Conservation (phyloP, 2,113 vertebrate genomes). For the Morone chrysops region DNA sequence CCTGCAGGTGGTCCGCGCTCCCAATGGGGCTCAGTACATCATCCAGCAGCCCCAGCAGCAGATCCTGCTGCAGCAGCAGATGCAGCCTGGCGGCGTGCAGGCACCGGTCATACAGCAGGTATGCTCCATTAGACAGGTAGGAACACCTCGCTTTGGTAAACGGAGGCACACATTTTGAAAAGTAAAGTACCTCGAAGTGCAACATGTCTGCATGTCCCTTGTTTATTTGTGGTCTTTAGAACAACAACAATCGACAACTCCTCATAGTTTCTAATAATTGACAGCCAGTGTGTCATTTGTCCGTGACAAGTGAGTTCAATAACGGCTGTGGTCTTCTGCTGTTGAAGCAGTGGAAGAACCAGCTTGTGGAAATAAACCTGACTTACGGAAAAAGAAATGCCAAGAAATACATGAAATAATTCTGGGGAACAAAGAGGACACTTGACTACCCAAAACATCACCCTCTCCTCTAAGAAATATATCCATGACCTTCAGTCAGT, state of each 20-base stretch:
- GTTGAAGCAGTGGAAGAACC: constrained; percentile 19
- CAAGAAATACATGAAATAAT: constrained; percentile 28
- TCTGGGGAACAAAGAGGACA: constrained; percentile 6
- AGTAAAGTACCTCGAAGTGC: background rate
- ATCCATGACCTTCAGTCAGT: background rate
- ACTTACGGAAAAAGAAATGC: background rate
- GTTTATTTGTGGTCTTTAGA: background rate
- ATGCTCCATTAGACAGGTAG: constrained; percentile 14
- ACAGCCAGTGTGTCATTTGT: background rate
- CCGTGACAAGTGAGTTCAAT: background rate
- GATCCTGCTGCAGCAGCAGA: constrained; percentile 95
- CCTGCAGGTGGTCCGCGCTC: constrained; percentile 93
- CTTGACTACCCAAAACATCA: background rate
- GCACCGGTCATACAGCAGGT: constrained; percentile 99
- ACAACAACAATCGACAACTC: background rate
- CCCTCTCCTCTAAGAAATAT: background rate
- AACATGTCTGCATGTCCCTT: background rate
- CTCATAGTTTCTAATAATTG: background rate
- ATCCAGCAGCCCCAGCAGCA: constrained; percentile 96
- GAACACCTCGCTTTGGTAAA: background rate
- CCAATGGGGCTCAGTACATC: constrained; percentile 96
- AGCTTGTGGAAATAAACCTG: background rate
- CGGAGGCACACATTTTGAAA: background rate
- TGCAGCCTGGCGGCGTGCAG: constrained; percentile 96
- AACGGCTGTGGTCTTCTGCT: constrained; percentile 13